Evolutionary conservation across 2,797 vertebrate genomes (phyloP), one percentile per base, ranked within the genome.

Genomic region (Florisuga fusca): DNA sequence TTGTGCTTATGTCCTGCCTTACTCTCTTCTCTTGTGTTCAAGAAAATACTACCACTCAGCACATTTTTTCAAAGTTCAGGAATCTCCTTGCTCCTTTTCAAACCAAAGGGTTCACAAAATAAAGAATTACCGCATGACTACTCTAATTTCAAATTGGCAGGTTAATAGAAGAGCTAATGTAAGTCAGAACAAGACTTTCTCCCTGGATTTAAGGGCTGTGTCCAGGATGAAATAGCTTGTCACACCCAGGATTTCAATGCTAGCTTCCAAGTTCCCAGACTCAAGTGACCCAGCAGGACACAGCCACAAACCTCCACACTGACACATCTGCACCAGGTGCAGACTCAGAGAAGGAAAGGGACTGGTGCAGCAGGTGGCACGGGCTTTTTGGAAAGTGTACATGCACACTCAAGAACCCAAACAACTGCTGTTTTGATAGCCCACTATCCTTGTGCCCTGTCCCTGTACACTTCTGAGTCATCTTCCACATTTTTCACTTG

Each of bases 31-130:
- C 79, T 81, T 7, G 1, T 86, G 90, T 66, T 67, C 25, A 34
- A 73, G 61, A 69, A 94, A 97, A 90, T 72, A 59, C 77, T 87
- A 62, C 41, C 0, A 1, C 69, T 78, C 43, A 82, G 76, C 62
- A 84, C 13, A n/a, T 57, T 82, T 77, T 21, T 36, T 31, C 33
- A 12, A 38, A 55, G 21, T 63, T 67, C 61, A 77, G 33, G 64
- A 89, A 36, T 71, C 72, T 87, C 46, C 79, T 57, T 36, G n/a
- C 76, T 93, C 57, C 66, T 74, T 91, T 86, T 51, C 90, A 93
- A 91, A 67, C 69, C 69, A 84, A 82, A 85, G 54, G 5, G 31
- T 45, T 91, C 73, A 59, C 87, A 71, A 68, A 91, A 86, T 22
- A 87, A 89, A 53, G 55, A 85, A 78, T 36, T 66, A 80, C 45